Evolutionary conservation across 2,888 invertebrate species (phyloP), one percentile per base, ranked within the genome.

Genomic region (Willowsia nigromaculata): DNA sequence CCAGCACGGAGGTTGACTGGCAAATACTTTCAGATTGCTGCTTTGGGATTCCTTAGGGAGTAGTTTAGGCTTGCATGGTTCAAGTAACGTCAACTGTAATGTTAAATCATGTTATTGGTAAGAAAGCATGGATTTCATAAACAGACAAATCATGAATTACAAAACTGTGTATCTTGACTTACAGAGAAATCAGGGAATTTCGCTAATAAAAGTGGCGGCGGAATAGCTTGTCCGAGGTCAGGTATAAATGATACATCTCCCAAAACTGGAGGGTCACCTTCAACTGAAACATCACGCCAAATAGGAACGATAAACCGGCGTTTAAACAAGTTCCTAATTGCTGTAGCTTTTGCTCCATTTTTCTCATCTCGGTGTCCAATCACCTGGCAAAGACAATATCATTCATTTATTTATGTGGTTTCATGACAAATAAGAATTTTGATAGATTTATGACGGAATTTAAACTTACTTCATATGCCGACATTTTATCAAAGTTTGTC

Each of bases 291-390:
- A 0, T 96, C 95, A 93, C 98, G 95, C 91, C 98, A 94, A 43
- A 99, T 97, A 22, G 98, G 98, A 93, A 99, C 97, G 94, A 97
- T 98, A 95, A 95, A 98, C 50, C 96, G 95, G 92, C 97, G 97
- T 92, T 95, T 95, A 53, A 98, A 94, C 93, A 97, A 94, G 71
- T 94, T 93, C 33, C 94, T 93, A 89, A 98, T 97, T 91, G 30
- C 71, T 0, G n/a, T 40, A 13, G 76, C 81, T 65, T 83, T 90
- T 25, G 85, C 13, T 22, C 62, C 78, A 40, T 85, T 62, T 30
- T 40, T 43, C 22, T 82, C 62, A 43, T 27, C 89, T 11, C 97
- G 95, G 91, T 95, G 95, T 94, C 97, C 97, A 92, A 97, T 96
- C 90, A 97, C 95, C 97, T 97, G 93, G n/a, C 11, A 53, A 18